A percentile compares a stretch with the other conserved stretches of the same genome.
These are phyloP conservation scores for Drosophila ironensis DNA, from an alignment of 1,140 invertebrate genomes.

Conservation along the genomic window DNA sequence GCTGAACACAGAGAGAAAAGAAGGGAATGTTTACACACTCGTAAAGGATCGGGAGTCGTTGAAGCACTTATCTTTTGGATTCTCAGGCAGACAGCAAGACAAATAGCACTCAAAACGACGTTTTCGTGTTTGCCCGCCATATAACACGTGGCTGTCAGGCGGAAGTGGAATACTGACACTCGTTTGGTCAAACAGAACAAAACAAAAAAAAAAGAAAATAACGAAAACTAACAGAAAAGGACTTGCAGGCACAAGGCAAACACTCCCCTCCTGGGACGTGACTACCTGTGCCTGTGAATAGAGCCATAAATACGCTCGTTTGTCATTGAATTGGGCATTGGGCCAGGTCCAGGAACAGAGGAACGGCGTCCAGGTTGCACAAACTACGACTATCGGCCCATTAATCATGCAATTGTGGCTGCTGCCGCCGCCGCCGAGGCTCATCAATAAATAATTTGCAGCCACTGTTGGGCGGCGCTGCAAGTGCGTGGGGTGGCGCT, in stretches of 20 bases:
- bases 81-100: constrained; percentile 9
- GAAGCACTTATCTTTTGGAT: constrained; percentile 26
- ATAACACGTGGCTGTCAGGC: constrained; percentile 60
- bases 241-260: constrained; percentile 32
- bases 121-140: constrained; percentile 56
- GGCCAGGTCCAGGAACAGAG: constrained; percentile 10
- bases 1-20: no score
- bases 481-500: constrained; percentile 72
- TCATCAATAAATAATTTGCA: constrained; percentile 62
- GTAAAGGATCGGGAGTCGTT: neutral
- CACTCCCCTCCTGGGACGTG: constrained; percentile 8
- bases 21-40: no score
- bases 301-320: constrained; percentile 56
- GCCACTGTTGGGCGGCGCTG: constrained; percentile 58
- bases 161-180: constrained; percentile 64
- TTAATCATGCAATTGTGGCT: constrained; percentile 64
- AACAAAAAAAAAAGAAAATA: no score
- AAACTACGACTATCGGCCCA: no score
- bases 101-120: constrained; percentile 67
- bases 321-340: constrained; percentile 55
- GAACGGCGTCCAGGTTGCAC: no score
- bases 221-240: constrained; percentile 31
- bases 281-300: constrained; percentile 46
- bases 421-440: constrained; percentile 29
- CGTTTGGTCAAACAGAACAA: no score